Evolutionary conservation across 2,888 invertebrate species (phyloP), one percentile per base, ranked within the genome.

Genomic region (Frankliniella fusca): DNA sequence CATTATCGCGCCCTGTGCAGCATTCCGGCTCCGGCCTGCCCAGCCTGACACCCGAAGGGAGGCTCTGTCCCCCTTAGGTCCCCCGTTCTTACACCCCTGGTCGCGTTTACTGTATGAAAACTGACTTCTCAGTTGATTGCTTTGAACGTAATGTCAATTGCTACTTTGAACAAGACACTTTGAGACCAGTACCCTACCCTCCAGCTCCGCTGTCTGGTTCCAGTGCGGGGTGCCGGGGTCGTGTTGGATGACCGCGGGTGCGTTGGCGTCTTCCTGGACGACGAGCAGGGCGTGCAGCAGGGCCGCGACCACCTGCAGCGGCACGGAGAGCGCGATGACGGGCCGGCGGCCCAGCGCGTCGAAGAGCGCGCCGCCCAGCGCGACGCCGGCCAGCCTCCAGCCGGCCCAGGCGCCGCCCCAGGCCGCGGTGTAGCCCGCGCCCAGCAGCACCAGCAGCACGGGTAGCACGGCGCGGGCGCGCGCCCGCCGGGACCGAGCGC

Each of bases 371-470:
- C 27, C 70, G 27, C 27, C n/a, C 70, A 76, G 70, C 9, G 70
- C 70, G 27, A 12, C 70, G 23, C 70, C 70, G 23, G 27, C 23
- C 23, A 27, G 27, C 23, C 12, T 27, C 70, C 70, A 76, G 23
- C 70, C 70, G 11, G 27, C 12, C 70, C 70, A 76, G 23, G 70
- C 23, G 11, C 70, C 70, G 70, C 23, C n/a, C 23, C n/a, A 23
- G 27, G 70, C 70, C 23, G 70, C 70, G 23, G 11, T 9, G 23
- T 12, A 76, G 70, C 70, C 70, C 23, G 70, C 70, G 23, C 70
- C 70, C 70, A 76, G 27, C 70, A 76, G 70, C 70, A 76, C 70
- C 70, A 76, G 70, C 70, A 76, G 27, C 70, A 76, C 27, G 23
- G 70, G 70, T 27, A 76, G 70, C 27, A 76, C 70, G 70, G 70